phyloP scores from a whole-genome alignment of 1,140 invertebrate species.

The Brachionus calyciflorus region DNA sequence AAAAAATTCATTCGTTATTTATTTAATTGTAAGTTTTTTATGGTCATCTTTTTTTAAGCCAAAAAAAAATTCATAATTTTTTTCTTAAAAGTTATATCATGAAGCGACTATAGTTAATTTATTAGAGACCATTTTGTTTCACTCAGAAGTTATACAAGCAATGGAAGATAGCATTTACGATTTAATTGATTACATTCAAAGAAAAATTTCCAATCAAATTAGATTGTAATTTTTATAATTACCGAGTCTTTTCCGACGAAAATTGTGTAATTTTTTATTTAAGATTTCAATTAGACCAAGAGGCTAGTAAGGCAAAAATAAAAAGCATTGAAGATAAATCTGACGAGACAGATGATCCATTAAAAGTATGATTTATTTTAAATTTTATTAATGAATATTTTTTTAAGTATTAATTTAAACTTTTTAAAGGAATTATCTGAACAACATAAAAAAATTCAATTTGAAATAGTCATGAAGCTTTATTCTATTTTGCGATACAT shows the following conservation, averaged over 20 bases:
- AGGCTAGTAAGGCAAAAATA: background rate
- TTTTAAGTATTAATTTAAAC: slow-evolving; percentile 19
- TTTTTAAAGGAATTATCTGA: slow-evolving; percentile 55
- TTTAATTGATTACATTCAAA: slow-evolving; percentile 59
- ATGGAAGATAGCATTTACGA: slow-evolving; percentile 57
- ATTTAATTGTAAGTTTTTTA: slow-evolving; percentile 56
- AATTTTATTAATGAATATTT: too few species aligned
- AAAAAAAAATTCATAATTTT: background rate
- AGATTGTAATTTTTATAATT: slow-evolving; percentile 51
- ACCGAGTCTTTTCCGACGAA: background rate
- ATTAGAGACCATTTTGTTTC: slow-evolving; percentile 59
- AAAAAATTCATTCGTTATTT: slow-evolving; percentile 58
- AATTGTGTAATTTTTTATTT: slow-evolving; percentile 2
- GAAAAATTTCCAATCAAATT: slow-evolving; percentile 56
- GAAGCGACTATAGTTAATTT: slow-evolving; percentile 59
- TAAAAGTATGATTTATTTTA: background rate
- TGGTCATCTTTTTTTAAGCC: background rate
- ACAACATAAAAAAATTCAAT: slow-evolving; percentile 56
- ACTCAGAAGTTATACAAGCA: slow-evolving; percentile 56
- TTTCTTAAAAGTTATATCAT: slow-evolving; percentile 56
- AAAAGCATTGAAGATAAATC: slow-evolving; percentile 6
- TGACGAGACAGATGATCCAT: background rate
- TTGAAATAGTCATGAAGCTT: slow-evolving; percentile 59
- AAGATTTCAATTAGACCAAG: background rate
- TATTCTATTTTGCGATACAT: slow-evolving; percentile 58